Base-by-base conservation (phyloP, 2,113 vertebrate genomes). In the Echinops telfairi region DNA sequence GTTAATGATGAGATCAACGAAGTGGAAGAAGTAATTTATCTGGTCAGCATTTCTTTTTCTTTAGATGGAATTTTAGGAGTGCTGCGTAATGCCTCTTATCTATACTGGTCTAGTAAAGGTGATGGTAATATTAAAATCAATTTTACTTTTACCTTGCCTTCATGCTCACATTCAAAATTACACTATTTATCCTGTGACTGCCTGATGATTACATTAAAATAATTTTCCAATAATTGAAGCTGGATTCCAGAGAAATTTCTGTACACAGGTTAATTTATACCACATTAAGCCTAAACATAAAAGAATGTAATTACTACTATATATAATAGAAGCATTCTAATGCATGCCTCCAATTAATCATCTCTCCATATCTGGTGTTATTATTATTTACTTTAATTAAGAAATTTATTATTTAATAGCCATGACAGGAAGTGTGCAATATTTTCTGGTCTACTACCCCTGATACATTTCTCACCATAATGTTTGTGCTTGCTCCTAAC, bases 201-300 rank as follows among this genome's bases (percentile, higher is more conserved):
- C 31, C 36, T 64, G 73, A 62, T 47, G 4, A 43, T 84, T 78
- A 81, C 25, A 90, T 23, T 83, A 86, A 91, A 53, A 64, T 62
- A 1, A 78, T 77, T 75, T 90, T 36, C 25, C 14, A 40, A 47
- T 78, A 29, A 38, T 4, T 68, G 17, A 96, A 88, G n/a, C 36
- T 43, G 81, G 91, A 68, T 82, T 88, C 95, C 80, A 31, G 25
- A n/a, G 86, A 71, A 25, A 86, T 22, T 64, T 75, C 7, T 64
- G 15, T 33, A 11, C 22, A 27, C 0, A 87, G 78, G 10, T 91
- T 88, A 81, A 87, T 90, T 93, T 76, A 71, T 29, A 27, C 14
- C 47, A 36, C 10, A 25, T 78, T 58, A 81, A 80, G 20, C 16
- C 29, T 81, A 86, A 83, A 77, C 66, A 29, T 38, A 73, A 71